Evolutionary conservation across 2,113 vertebrate genomes (phyloP).

Genomic region (Elachura formosa): DNA sequence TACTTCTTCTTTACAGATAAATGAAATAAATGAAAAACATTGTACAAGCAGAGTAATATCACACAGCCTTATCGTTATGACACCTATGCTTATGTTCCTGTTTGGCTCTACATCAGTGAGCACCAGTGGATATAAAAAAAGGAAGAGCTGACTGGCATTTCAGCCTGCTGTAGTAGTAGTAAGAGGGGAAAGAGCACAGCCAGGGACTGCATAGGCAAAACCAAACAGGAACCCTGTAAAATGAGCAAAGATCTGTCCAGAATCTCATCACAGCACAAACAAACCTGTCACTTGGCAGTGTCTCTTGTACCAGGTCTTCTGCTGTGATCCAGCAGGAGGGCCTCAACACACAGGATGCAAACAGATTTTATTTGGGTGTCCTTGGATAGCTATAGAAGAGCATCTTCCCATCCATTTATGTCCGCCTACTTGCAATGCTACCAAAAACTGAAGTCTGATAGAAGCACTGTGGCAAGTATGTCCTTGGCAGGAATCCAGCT

Average conservation of each 20-base stretch:
- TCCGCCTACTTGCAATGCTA: background rate
- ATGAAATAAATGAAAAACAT: background rate
- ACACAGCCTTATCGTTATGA: accelerated
- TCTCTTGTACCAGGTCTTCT: background rate
- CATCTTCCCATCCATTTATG: background rate
- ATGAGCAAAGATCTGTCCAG: background rate
- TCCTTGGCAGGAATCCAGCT: slow-evolving; percentile 15
- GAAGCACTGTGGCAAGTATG: background rate
- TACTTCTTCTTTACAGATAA: background rate
- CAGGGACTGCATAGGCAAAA: background rate
- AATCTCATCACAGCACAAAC: background rate
- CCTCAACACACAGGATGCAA: background rate
- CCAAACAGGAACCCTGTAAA: background rate
- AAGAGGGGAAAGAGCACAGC: background rate
- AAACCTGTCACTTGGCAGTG: accelerated
- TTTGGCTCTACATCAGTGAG: background rate
- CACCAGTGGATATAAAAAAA: background rate
- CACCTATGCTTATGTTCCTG: background rate
- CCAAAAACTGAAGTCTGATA: background rate
- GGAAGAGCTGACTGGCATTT: background rate
- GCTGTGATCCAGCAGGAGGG: background rate
- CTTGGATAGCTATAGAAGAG: background rate
- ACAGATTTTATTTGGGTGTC: background rate
- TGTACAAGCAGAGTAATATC: accelerated
- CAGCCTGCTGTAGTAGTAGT: background rate